These are phyloP conservation scores for Sinocyclocheilus anophthalmus DNA, from an alignment of 2,113 vertebrate species.

Conservation along the genomic window DNA sequence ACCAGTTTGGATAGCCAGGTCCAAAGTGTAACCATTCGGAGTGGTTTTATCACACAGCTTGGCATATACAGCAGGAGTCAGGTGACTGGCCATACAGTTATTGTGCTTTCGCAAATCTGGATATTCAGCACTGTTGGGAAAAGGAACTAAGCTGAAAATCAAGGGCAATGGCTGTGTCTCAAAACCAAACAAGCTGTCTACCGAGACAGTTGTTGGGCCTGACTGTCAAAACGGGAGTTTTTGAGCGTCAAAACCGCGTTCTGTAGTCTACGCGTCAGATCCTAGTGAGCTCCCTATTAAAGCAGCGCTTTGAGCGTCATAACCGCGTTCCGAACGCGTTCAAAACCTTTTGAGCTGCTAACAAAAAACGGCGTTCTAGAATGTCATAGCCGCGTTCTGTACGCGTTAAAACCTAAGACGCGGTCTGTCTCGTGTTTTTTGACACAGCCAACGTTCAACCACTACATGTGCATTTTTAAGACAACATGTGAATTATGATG, in stretches of 20 bases:
- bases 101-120: conserved; percentile 97
- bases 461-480: not conserved
- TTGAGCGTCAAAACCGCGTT: too few relatives aligned
- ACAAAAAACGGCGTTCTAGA: not conserved
- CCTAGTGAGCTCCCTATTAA: not conserved
- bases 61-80: conserved; percentile 90
- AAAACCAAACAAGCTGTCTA: not conserved
- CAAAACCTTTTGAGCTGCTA: not conserved
- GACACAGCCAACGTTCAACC: not conserved
- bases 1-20: conserved; percentile 96
- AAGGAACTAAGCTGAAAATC: not conserved
- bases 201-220: not conserved
- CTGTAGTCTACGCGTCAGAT: not conserved
- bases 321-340: not conserved
- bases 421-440: not conserved
- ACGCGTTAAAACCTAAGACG: not conserved
- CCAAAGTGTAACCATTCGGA: conserved; percentile 90
- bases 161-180: not conserved
- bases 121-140: conserved; percentile 86
- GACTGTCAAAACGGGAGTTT: not conserved
- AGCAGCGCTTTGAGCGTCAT: not conserved
- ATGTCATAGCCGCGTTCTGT: not conserved
- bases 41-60: conserved; percentile 89
- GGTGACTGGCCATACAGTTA: conserved; percentile 95
- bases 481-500: not conserved